A percentile compares a stretch with the other conserved stretches of the same genome.
Evolutionary conservation across 1,140 invertebrate species (phyloP).

Genomic region (Trypoxylus dichotomus): DNA sequence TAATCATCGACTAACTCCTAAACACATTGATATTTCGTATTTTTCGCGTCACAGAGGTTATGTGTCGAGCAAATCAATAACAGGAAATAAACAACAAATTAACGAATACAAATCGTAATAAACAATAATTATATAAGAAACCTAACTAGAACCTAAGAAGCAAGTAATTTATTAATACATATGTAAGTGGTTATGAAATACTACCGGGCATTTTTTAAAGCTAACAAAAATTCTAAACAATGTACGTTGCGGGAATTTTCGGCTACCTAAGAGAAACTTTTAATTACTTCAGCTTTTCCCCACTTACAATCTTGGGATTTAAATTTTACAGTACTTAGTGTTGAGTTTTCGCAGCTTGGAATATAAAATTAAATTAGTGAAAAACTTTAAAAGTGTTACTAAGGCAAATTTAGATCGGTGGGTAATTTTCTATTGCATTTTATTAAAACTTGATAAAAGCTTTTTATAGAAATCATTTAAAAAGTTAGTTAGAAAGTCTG

Average conservation of each 20-base stretch:
- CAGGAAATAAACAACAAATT: background rate
- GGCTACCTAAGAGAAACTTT: background rate
- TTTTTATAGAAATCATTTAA: too few relatives aligned
- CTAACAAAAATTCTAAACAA: background rate
- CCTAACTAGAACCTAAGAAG: background rate
- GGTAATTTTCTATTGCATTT: too few relatives aligned
- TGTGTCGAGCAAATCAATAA: background rate
- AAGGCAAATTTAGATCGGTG: background rate
- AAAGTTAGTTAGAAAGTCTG: too few relatives aligned
- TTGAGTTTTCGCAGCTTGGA: background rate
- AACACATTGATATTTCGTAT: background rate
- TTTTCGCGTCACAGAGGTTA: background rate
- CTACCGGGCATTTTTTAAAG: background rate
- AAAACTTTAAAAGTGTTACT: background rate
- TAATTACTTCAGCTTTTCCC: background rate
- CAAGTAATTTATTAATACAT: background rate
- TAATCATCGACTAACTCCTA: background rate
- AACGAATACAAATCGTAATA: background rate
- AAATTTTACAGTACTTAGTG: background rate
- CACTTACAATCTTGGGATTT: background rate
- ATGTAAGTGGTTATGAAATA: background rate
- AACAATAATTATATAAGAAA: background rate
- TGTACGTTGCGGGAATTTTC: background rate
- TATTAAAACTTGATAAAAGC: too few relatives aligned
- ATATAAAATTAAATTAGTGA: constrained; percentile 13